A percentile compares a stretch with the other conserved stretches of the same genome.
phyloP scores from a whole-genome alignment of 2,797 vertebrate genomes.

The Dicrostonyx torquatus region DNA sequence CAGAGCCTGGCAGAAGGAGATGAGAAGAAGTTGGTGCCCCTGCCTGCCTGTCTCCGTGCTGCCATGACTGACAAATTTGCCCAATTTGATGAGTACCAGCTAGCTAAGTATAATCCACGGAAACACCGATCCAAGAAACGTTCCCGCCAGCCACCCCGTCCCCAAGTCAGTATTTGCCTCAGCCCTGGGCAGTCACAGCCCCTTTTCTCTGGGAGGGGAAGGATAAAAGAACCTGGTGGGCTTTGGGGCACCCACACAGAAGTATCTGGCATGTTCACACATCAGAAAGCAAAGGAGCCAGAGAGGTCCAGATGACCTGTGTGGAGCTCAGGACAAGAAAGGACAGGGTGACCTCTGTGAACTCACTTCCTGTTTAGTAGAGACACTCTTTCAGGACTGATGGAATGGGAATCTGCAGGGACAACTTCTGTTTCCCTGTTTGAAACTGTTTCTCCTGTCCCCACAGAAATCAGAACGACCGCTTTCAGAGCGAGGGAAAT shows the following conservation, averaged over 20 bases:
- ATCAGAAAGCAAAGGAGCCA: background rate
- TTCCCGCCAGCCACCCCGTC: background rate
- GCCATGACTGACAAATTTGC: conserved; percentile 92
- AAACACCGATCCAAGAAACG: conserved; percentile 90
- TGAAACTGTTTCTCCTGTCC: conserved; percentile 47
- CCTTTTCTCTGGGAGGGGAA: background rate
- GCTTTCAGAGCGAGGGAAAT: conserved; percentile 8
- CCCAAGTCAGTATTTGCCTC: conserved; percentile 68
- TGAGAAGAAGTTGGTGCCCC: conserved; percentile 58
- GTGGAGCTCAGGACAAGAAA: background rate
- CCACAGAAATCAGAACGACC: conserved; percentile 4
- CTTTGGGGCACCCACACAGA: background rate
- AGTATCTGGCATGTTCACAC: background rate
- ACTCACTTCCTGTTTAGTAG: background rate
- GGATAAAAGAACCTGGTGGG: background rate
- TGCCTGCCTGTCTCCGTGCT: conserved; percentile 92
- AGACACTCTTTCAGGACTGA: background rate
- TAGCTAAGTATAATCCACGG: conserved; percentile 94
- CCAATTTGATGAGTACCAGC: conserved; percentile 93
- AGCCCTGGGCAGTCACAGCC: background rate
- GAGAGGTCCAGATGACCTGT: background rate
- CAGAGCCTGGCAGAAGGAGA: conserved; percentile 86
- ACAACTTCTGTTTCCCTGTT: background rate
- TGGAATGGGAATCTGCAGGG: background rate
- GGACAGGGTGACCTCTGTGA: background rate